phyloP scores from a whole-genome alignment of 1,140 invertebrate genomes.

The Venturia canescens region DNA sequence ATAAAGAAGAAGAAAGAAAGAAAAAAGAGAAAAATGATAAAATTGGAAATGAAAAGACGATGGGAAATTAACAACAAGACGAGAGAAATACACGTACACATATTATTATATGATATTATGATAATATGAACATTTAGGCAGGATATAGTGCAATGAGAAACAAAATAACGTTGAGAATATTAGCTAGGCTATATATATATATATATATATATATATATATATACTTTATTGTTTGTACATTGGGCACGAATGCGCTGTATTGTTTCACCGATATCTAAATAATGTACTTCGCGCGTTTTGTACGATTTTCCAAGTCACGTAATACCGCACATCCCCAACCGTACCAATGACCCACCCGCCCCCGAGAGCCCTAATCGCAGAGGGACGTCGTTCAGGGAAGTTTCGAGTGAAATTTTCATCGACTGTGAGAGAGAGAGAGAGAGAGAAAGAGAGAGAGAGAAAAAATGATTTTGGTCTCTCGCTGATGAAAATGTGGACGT shows the following conservation, averaged over 20 bases:
- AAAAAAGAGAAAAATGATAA: slow-evolving; percentile 4
- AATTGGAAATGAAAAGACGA: neutral
- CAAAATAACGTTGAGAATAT: slow-evolving; percentile 41
- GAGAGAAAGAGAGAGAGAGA: too few species aligned
- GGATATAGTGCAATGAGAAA: slow-evolving; percentile 50
- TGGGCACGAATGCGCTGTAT: slow-evolving; percentile 67
- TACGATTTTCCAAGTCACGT: slow-evolving; percentile 63
- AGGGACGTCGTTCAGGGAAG: neutral
- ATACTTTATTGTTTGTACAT: slow-evolving; percentile 68
- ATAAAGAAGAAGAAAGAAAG: too few species aligned
- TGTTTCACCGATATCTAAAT: slow-evolving; percentile 64
- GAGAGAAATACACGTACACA: slow-evolving; percentile 42
- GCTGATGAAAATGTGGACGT: too few species aligned
- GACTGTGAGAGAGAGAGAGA: too few species aligned
- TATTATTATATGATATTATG: slow-evolving; percentile 50
- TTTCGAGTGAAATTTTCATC: too few species aligned
- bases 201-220: slow-evolving; percentile 56
- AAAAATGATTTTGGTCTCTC: too few species aligned
- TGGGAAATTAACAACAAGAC: slow-evolving; percentile 13
- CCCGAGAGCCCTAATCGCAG: neutral
- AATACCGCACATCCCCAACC: slow-evolving; percentile 18
- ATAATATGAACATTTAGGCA: slow-evolving; percentile 48
- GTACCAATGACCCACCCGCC: neutral
- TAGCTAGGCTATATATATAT: slow-evolving; percentile 56
- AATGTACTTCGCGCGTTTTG: slow-evolving; percentile 61